phyloP scores from a whole-genome alignment of 23 tunicate species.

The Aplidium turbinatum region DNA sequence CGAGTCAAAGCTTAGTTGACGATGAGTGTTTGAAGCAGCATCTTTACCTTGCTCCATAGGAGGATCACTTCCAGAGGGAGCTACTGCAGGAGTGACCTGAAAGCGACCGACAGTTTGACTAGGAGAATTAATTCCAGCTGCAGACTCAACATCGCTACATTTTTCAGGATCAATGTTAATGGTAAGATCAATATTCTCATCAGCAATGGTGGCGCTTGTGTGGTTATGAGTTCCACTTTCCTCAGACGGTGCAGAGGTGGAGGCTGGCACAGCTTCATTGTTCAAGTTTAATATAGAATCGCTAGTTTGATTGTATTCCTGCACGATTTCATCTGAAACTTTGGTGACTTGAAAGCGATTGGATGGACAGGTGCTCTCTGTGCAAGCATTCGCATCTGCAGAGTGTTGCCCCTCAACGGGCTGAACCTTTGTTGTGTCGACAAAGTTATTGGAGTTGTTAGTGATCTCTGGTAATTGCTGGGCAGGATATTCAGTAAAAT shows the following conservation, averaged over 20 bases:
- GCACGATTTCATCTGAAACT: slow-evolving; percentile 16
- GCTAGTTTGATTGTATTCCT: slow-evolving; percentile 1
- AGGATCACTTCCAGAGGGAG: background rate
- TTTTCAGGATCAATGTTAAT: background rate
- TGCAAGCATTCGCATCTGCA: too few species aligned
- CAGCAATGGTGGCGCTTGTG: background rate
- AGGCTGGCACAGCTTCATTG: background rate
- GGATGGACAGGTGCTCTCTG: too few species aligned
- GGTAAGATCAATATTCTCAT: background rate
- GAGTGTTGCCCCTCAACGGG: too few species aligned
- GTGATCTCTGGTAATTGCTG: too few species aligned
- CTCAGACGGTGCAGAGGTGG: background rate
- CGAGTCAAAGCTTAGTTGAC: slow-evolving; percentile 36
- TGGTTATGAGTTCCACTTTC: background rate
- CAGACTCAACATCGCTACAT: background rate
- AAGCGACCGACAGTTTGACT: slow-evolving; percentile 57
- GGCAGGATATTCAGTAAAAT: too few species aligned
- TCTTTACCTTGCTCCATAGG: background rate
- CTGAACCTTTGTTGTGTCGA: too few species aligned
- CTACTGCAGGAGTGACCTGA: slow-evolving; percentile 40
- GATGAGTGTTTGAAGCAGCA: slow-evolving; percentile 8
- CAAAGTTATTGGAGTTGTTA: too few species aligned
- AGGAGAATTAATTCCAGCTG: slow-evolving; percentile 20
- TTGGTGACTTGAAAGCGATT: slow-evolving; percentile 57
- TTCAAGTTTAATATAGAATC: too few species aligned